Base-by-base conservation (phyloP, 2,888 invertebrate species). In the Coenonympha glycerion region DNA sequence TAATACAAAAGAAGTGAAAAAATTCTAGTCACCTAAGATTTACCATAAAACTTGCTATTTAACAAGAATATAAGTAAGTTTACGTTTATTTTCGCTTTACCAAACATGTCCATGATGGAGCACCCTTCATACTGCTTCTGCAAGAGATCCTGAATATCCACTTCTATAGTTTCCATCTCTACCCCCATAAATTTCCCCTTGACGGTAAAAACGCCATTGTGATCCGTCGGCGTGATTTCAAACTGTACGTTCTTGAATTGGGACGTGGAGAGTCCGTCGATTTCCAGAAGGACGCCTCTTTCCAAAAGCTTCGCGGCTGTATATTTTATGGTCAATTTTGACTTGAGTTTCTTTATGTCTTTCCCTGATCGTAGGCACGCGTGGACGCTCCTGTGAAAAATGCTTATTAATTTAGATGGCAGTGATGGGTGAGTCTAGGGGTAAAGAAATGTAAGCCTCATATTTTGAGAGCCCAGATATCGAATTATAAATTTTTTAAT, bases 71-170 rank as follows among this genome's bases (percentile, higher is more conserved):
- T 88, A 34, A 94, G 84, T 36, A 93, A 87, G 73, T 93, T 93
- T 13, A 94, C 92, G 68, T 94, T 93, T 59, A 94, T 89, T 74
- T 92, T 91, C 16, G 93, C 93, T 73, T 91, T 92, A n/a, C 92
- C 92, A 67, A 93, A 93, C 87, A 94, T 90, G 61, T 92, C 90
- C 90, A 93, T 92, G 18, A 93, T 91, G 19, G 92, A 88, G 36
- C 91, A 90, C 16, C 93, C 93, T 69, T 93, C 93, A 63, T 92
- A 93, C 70, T 94, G 93, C 55, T 92, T 87, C 68, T 93, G 92
- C 13, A 94, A 81, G 26, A 94, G 77, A 66, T 92, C 91, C 84
- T 93, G 90, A 60, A 93, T 91, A 56, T 92, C 90, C 11, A 93
- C 78, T 33, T 92, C 91, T 19, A 93, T 88, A 51, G 91, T 90